Base-by-base conservation (phyloP, 2,113 vertebrate genomes). In the Calonectris borealis region DNA sequence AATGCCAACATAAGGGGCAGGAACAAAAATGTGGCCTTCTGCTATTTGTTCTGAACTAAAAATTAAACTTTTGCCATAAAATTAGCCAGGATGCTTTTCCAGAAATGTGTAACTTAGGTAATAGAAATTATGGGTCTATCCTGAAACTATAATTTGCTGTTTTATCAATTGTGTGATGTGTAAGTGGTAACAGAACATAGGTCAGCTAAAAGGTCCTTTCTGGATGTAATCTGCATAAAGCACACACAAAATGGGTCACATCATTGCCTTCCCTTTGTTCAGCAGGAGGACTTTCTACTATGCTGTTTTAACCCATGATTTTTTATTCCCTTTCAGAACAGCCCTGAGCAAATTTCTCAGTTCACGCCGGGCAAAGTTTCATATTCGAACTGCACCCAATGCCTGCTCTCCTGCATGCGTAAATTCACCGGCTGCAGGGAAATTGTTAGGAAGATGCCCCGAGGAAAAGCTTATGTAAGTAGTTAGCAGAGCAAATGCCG, bases 381-480 rank as follows among this genome's bases (percentile, higher is more conserved):
- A 7, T 68, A 86, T 36, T 81, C 32, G 40, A 36, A 21, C 16
- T 46, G 38, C 40, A 49, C 11, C 4, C 1, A 24, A 7, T 16
- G 32, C 36, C 46, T 26, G 34, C 54, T 38, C 19, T 58, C 36
- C 60, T 51, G 25, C 8, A 8, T 24, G 22, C 3, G 0, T 46
- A 80, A 48, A 69, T 62, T 68, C 20, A 11, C 16, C 1, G 1
- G 27, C 21, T 84, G 16, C 42, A 20, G 34, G 16, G 46, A 83
- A 91, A 52, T 29, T 15, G 4, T 64, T 65, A 44, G 10, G 65
- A 75, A 68, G 31, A n/a, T 46, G 6, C 13, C 51, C 61, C 0
- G 0, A 73, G 51, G 29, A 77, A 80, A 49, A 58, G 16, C 64
- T 95, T 97, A 96, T 85, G 48, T 95, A 96, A 97, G 84, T 11